These are phyloP conservation scores for Pygoscelis adeliae DNA, from an alignment of 2,113 vertebrate species.

Conservation along the genomic window DNA sequence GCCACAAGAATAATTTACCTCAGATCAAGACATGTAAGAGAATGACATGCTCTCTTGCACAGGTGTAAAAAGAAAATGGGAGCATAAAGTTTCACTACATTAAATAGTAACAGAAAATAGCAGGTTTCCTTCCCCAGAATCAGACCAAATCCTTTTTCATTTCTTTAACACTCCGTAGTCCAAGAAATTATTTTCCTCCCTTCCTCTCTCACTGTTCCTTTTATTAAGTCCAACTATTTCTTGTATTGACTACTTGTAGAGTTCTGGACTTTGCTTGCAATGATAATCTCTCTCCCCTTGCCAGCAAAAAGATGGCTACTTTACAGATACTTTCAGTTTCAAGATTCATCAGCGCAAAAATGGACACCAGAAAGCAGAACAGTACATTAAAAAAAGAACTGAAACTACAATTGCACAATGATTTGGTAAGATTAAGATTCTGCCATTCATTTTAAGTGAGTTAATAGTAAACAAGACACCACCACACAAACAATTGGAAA, in stretches of 20 bases:
- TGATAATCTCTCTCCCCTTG: background rate
- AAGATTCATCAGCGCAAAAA: background rate
- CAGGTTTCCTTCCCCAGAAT: background rate
- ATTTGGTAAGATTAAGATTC: background rate
- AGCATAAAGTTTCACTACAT: background rate
- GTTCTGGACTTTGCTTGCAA: background rate
- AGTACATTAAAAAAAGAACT: background rate
- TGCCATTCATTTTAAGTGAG: background rate
- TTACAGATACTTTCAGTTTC: background rate
- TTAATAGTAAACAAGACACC: background rate
- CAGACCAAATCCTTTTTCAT: background rate
- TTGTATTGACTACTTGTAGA: background rate
- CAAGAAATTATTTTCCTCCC: background rate
- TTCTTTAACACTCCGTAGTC: background rate
- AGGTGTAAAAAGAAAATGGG: background rate
- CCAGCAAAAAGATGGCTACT: background rate
- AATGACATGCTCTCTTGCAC: background rate
- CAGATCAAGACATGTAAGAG: background rate
- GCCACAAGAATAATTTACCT: background rate
- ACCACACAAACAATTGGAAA: background rate
- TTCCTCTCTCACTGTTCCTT: background rate
- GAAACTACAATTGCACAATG: background rate
- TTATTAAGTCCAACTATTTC: background rate
- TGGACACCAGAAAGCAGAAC: background rate
- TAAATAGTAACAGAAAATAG: background rate